phyloP scores from a whole-genome alignment of 2,888 invertebrate species.

The Amphipoea oculea region DNA sequence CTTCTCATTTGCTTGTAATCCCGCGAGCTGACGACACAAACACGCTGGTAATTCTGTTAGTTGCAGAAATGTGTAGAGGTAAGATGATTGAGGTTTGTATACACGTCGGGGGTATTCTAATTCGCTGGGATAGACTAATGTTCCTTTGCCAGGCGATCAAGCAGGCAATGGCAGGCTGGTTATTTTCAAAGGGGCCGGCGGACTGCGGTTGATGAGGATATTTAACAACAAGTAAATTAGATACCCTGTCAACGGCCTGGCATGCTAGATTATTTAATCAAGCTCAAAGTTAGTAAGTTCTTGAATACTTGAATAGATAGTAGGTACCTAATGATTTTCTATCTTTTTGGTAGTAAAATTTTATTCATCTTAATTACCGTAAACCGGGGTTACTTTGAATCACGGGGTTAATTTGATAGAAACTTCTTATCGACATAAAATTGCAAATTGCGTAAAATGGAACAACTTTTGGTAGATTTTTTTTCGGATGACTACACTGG shows the following conservation, averaged over 20 bases:
- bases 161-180: neutral
- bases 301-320: neutral
- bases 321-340: neutral
- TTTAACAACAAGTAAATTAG: neutral
- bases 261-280: neutral
- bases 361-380: neutral
- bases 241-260: neutral
- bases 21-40: conserved; percentile 23
- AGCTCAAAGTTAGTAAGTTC: neutral
- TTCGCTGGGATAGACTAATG: neutral
- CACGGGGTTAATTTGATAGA: no score
- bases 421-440: no score
- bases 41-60: conserved; percentile 34
- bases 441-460: no score
- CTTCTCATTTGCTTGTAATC: conserved; percentile 57
- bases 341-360: neutral
- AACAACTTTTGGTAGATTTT: no score
- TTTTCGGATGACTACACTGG: no score
- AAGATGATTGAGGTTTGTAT: conserved; percentile 36
- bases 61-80: conserved; percentile 16
- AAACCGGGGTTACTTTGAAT: no score
- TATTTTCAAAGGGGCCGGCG: neutral
- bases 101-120: neutral
- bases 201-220: neutral
- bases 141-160: neutral